Base-by-base conservation (phyloP, 1,140 invertebrate genomes). In the Zaprionus nigranus region DNA sequence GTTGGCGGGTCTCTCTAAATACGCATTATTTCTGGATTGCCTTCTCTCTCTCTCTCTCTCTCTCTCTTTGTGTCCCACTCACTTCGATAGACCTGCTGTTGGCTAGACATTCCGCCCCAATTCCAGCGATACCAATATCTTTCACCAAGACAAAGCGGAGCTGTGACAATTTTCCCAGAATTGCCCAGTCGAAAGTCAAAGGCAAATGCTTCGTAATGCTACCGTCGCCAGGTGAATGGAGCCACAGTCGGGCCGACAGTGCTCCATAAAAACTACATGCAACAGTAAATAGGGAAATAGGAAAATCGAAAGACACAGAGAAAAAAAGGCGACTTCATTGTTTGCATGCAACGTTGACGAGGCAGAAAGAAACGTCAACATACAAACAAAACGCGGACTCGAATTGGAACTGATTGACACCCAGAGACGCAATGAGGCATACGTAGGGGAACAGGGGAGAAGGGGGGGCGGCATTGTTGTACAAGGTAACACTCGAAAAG, bases 341-440 rank as follows among this genome's bases (percentile, higher is more conserved):
- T 88, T 88, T 88, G 78, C 77, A 87, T 86, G 80, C 83, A 78
- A 87, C 77, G 67, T 87, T 83, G 83, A 87, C 74, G 70, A 70
- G 81, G 74, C 70, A 74, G 72, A 81, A 84, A 83, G 61, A 88
- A 83, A 83, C 79, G 80, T 86, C 79, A 82, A 87, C 77, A 87
- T 61, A 58, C 54, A 70, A 74, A 54, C 66, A 51, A 26, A 46
- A 72, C 28, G 38, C 40, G 67, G 75, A 77, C 64, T 67, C 56
- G 67, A 73, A 87, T 72, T 56, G 46, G 61, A 67, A 62, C 80
- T 87, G 83, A 87, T 85, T 85, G 83, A 82, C 76, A 86, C 69
- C 67, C 62, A 58, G 75, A 65, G 68, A 66, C 38, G 51, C 81
- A 62, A 62, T 36, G 54, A 57, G 70, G 75, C 58, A 65, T 49